Base-by-base conservation (phyloP, 2,888 invertebrate species). In the Melanophora roralis region DNA sequence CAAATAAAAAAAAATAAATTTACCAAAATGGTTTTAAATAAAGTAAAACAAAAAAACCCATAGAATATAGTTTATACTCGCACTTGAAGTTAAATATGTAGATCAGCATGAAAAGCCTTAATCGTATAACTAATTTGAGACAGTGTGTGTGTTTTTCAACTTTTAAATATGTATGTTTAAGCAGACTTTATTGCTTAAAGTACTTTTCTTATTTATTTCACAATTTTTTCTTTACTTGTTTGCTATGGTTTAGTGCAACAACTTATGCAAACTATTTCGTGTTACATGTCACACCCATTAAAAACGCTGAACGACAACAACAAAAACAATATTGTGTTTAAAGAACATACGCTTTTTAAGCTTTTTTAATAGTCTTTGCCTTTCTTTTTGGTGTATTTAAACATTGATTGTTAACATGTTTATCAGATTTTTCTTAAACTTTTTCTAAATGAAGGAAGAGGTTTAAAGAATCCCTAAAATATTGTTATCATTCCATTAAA, bases 51-150 rank as follows among this genome's bases (percentile, higher is more conserved):
- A 27, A 27, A 5, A 27, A 5, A 27, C 27, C n/a, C n/a, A n/a
- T 16, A 72, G 62, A 62, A 62, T 47, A 79, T 71, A 57, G 27
- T 51, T 60, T 23, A 38, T 40, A 11, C 19, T 21, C 40, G 21
- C 45, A 57, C 14, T 40, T 43, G 19, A 1, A 21, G 51, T 45
- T 23, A 68, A 68, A 27, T 19, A 45, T 45, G 55, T 62, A 64
- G 47, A 21, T 53, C 49, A 72, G 80, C 81, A 79, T 75, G 76
- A 87, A 85, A 85, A 85, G 86, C 89, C 89, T 89, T 89, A 89
- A 89, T 89, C 89, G 89, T 88, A 87, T 89, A 89, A 89, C 89
- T 89, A 89, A 89, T 89, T 89, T 89, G 89, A 89, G 88, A 88
- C 89, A 89, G n/a, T n/a, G n/a, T 89, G 89, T 88, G 64, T 89